phyloP scores from a whole-genome alignment of 2,113 vertebrate species.

The Empidonax traillii region DNA sequence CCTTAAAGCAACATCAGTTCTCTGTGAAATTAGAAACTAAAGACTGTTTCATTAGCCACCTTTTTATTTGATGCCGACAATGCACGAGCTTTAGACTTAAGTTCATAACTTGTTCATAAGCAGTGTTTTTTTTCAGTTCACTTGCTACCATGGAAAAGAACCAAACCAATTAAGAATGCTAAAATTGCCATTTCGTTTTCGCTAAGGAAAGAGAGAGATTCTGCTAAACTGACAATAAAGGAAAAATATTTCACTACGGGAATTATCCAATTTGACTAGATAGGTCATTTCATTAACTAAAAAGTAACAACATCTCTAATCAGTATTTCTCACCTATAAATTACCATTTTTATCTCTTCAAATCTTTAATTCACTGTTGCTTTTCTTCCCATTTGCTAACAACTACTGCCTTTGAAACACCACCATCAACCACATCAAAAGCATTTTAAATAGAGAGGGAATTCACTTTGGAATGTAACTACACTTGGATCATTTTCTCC shows the following conservation, averaged over 20 bases:
- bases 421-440: background rate
- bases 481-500: background rate
- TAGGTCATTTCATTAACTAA: constrained; percentile 54
- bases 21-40: constrained; percentile 72
- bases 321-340: constrained; percentile 27
- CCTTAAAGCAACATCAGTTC: constrained; percentile 61
- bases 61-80: constrained; percentile 23
- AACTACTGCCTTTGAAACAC: constrained; percentile 9
- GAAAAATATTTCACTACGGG: background rate
- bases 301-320: constrained; percentile 35
- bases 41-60: constrained; percentile 50
- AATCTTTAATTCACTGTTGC: constrained; percentile 42
- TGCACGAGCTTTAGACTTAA: constrained; percentile 32
- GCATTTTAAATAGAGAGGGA: background rate
- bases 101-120: constrained; percentile 32
- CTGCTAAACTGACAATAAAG: constrained; percentile 45
- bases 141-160: constrained; percentile 41
- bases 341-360: constrained; percentile 14
- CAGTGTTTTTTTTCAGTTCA: constrained; percentile 38
- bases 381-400: constrained; percentile 18
- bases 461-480: background rate
- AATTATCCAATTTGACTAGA: constrained; percentile 12
- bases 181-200: constrained; percentile 42
- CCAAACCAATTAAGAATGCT: constrained; percentile 61
- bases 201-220: constrained; percentile 21